Evolutionary conservation across 37 sponge, comb jelly and placozoan genomes (phyloP).

Genomic region (Dysidea cf. avara): DNA sequence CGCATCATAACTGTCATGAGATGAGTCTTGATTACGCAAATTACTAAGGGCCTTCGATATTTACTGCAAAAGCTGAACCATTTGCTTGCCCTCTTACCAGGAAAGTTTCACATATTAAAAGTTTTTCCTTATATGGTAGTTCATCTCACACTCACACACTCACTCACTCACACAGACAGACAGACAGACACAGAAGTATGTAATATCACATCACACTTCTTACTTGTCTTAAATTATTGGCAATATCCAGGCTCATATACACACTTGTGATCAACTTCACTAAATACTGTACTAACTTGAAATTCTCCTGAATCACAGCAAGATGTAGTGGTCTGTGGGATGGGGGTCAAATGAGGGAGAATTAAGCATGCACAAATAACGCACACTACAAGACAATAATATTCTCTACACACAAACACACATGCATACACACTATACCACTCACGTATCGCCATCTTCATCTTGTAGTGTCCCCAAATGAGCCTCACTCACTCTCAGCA

Average conservation of each 20-base stretch:
- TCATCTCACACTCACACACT: no score
- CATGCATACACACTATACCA: background rate
- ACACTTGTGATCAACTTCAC: conserved; percentile 60
- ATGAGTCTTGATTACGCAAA: no score
- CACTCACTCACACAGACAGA: no score
- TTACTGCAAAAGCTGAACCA: no score
- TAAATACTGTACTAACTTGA: conserved; percentile 57
- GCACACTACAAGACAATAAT: background rate
- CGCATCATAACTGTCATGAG: no score
- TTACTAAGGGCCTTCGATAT: no score
- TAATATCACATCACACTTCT: no score
- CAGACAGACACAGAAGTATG: no score
- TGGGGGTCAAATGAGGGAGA: background rate
- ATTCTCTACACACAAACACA: background rate
- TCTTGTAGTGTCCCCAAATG: conserved; percentile 68
- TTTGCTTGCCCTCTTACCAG: no score
- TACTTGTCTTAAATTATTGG: conserved; percentile 80
- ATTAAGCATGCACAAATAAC: background rate
- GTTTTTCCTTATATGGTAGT: no score
- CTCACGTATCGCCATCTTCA: conserved; percentile 92
- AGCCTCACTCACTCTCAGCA: conserved; percentile 76
- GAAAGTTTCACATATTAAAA: no score
- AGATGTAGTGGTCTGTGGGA: conserved; percentile 67
- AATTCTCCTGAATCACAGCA: conserved; percentile 71
- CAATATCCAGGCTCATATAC: conserved; percentile 67